Percentiles rank a stretch among this genome's conserved stretches.
Evolutionary conservation across 2,797 vertebrate genomes (phyloP).

Genomic region (Phaenicophaeus curvirostris): DNA sequence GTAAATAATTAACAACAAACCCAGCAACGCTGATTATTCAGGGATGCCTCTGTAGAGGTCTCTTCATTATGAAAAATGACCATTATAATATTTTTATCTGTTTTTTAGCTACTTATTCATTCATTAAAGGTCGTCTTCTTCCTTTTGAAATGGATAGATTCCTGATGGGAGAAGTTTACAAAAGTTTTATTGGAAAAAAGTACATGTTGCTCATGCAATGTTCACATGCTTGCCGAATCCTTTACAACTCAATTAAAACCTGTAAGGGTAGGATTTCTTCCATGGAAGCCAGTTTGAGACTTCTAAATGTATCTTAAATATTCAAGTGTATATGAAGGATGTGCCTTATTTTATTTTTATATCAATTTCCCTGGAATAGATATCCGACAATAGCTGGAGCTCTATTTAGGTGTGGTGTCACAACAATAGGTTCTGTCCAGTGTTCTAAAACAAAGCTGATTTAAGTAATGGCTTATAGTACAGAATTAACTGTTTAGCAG

Average conservation of each 20-base stretch:
- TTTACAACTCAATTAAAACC: background rate
- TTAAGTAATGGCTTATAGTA: background rate
- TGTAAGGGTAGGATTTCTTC: background rate
- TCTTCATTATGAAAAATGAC: background rate
- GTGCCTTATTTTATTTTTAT: background rate
- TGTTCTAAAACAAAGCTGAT: background rate
- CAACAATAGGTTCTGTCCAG: background rate
- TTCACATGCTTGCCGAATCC: background rate
- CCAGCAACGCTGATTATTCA: background rate
- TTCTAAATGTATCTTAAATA: background rate
- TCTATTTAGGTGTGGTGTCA: background rate
- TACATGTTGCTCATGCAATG: background rate
- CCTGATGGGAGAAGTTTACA: background rate
- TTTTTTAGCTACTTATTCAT: background rate
- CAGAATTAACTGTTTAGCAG: background rate
- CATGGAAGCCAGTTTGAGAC: background rate
- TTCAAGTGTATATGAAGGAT: background rate
- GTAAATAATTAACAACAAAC: slow-evolving; percentile 3
- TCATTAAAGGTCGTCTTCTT: background rate
- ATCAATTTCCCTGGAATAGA: background rate
- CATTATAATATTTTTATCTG: background rate
- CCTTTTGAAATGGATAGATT: background rate
- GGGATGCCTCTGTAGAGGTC: background rate
- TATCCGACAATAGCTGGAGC: background rate
- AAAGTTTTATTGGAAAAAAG: background rate